These are phyloP conservation scores for Hassar affinis DNA, from an alignment of 2,113 vertebrate genomes.

Conservation along the genomic window DNA sequence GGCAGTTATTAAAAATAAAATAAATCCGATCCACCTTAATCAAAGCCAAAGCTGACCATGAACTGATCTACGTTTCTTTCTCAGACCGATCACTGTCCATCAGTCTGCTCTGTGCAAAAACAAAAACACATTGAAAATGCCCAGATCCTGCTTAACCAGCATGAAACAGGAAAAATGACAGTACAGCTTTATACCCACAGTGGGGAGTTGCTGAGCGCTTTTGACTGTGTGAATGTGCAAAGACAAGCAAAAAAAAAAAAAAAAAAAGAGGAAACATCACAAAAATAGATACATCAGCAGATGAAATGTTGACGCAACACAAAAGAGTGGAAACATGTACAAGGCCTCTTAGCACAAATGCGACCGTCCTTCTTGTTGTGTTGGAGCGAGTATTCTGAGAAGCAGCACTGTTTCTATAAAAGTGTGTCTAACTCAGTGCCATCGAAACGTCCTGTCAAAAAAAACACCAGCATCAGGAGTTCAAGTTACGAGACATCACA, in stretches of 20 bases:
- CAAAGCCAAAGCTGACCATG: constrained; percentile 59
- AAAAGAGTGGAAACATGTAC: constrained; percentile 45
- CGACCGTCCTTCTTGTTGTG: constrained; percentile 34
- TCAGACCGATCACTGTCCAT: constrained; percentile 9
- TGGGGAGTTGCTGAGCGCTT: constrained; percentile 45
- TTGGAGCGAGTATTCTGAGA: constrained; percentile 39
- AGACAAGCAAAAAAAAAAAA: constrained; percentile 55
- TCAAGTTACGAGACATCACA: constrained; percentile 56
- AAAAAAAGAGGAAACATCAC: constrained; percentile 21
- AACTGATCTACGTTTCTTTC: constrained; percentile 59
- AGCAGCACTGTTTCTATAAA: constrained; percentile 51
- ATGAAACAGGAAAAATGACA: constrained; percentile 17
- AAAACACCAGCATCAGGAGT: constrained; percentile 47
- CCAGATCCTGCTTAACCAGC: constrained; percentile 33
- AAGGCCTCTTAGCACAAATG: constrained; percentile 53
- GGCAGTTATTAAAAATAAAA: constrained; percentile 39
- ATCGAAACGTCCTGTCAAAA: constrained; percentile 29
- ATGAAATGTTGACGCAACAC: constrained; percentile 20
- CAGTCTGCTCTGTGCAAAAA: constrained; percentile 29
- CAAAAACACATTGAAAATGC: constrained; percentile 14
- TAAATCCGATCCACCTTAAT: constrained; percentile 1
- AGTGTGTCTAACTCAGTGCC: constrained; percentile 44
- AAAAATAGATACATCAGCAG: constrained; percentile 32
- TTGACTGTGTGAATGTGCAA: constrained; percentile 56
- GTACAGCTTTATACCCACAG: constrained; percentile 68